phyloP scores from a whole-genome alignment of 2,888 invertebrate genomes.

The Patella caerulea region DNA sequence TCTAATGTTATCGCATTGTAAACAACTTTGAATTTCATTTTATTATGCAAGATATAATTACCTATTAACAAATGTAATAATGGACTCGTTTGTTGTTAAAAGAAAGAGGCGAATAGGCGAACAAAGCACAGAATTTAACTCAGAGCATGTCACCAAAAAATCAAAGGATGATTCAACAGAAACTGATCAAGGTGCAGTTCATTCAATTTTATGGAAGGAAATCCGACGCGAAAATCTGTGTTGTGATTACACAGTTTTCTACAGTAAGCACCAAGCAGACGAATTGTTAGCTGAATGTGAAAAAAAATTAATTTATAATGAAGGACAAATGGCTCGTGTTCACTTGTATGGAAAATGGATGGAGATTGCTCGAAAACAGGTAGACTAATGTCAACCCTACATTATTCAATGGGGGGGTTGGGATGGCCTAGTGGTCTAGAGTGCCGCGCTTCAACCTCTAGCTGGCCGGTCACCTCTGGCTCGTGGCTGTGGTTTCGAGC shows the following conservation, averaged over 20 bases:
- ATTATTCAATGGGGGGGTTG: too few species aligned
- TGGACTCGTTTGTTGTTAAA: constrained; percentile 22
- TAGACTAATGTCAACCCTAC: constrained; percentile 35
- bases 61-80: neutral
- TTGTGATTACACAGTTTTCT: constrained; percentile 76
- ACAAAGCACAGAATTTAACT: neutral
- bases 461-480: too few species aligned
- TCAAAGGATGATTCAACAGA: neutral
- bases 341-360: constrained; percentile 80
- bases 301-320: constrained; percentile 77
- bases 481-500: too few species aligned
- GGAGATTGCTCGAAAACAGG: constrained; percentile 79
- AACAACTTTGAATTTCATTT: too few species aligned
- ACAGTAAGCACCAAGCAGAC: constrained; percentile 73
- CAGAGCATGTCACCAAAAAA: neutral
- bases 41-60: too few species aligned
- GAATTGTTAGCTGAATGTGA: constrained; percentile 74
- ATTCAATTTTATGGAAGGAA: constrained; percentile 39
- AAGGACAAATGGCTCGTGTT: constrained; percentile 78
- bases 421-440: too few species aligned
- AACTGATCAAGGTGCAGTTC: neutral
- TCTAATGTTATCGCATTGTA: too few species aligned
- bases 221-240: constrained; percentile 74
- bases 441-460: too few species aligned
- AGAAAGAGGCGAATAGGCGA: constrained; percentile 7